phyloP scores from a whole-genome alignment of 2,888 invertebrate genomes.

The Cephus sareptanus region DNA sequence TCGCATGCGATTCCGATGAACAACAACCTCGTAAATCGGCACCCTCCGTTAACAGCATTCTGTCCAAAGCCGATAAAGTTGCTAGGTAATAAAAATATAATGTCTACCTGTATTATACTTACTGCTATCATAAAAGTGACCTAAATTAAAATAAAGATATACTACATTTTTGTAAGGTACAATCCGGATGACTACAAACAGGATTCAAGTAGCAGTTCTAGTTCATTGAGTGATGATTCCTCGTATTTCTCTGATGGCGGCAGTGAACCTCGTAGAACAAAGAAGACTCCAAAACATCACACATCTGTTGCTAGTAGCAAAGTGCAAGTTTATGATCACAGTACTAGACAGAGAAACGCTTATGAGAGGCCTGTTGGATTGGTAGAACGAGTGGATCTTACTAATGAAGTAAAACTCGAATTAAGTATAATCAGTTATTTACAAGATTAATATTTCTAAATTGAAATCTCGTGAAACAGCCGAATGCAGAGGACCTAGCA shows the following conservation, averaged over 20 bases:
- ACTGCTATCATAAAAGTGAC: neutral
- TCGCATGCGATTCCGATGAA: conserved; percentile 25
- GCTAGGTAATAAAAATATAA: conserved; percentile 35
- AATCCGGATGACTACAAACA: conserved; percentile 56
- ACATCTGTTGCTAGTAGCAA: conserved; percentile 39
- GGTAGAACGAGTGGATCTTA: conserved; percentile 51
- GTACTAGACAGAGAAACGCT: conserved; percentile 45
- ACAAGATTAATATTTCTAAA: neutral
- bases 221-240: conserved; percentile 56
- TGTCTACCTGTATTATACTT: neutral
- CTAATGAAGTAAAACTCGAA: conserved; percentile 43
- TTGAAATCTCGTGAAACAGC: conserved; percentile 29
- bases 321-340: conserved; percentile 56
- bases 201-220: conserved; percentile 42
- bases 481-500: conserved; percentile 55
- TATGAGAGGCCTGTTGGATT: conserved; percentile 50
- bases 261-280: conserved; percentile 27
- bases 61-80: conserved; percentile 44
- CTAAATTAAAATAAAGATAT: neutral
- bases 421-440: neutral
- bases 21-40: conserved; percentile 31
- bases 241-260: conserved; percentile 55
- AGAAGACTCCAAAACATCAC: conserved; percentile 35
- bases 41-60: conserved; percentile 36
- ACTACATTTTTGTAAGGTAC: conserved; percentile 36